A percentile compares a stretch with the other conserved stretches of the same genome.
phyloP scores from a whole-genome alignment of 2,888 invertebrate genomes.

The Gari tellinella region DNA sequence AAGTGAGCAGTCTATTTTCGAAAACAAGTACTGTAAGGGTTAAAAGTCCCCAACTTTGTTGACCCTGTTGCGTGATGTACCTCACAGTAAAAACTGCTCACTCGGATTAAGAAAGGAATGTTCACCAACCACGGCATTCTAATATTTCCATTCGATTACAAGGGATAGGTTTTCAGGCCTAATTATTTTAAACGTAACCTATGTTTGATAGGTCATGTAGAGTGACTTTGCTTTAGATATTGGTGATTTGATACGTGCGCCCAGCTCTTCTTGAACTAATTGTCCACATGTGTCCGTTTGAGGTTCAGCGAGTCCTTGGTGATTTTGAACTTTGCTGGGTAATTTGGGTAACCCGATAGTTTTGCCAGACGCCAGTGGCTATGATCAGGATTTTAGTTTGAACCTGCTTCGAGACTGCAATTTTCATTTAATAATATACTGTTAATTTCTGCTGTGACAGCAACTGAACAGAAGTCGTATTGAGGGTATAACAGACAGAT shows the following conservation, averaged over 20 bases:
- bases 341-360: constrained; percentile 6
- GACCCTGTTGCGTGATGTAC: constrained; percentile 4
- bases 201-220: constrained; percentile 38
- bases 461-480: no score
- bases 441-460: no score
- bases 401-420: no score
- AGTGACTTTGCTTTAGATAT: constrained; percentile 25
- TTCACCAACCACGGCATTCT: not conserved
- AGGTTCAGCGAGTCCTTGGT: not conserved
- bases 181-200: constrained; percentile 42
- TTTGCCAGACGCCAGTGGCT: constrained; percentile 2
- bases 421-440: no score
- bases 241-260: constrained; percentile 27
- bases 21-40: no score
- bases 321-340: no score
- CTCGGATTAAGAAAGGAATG: not conserved
- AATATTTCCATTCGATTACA: no score
- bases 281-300: constrained; percentile 40
- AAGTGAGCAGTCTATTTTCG: no score
- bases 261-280: constrained; percentile 39
- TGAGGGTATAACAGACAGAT: no score
- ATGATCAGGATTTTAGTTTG: not conserved
- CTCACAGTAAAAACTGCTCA: constrained; percentile 2
- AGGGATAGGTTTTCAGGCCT: constrained; percentile 18
- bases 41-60: no score